phyloP scores from a whole-genome alignment of 1,140 invertebrate species.

The Scylla paramamosain region DNA sequence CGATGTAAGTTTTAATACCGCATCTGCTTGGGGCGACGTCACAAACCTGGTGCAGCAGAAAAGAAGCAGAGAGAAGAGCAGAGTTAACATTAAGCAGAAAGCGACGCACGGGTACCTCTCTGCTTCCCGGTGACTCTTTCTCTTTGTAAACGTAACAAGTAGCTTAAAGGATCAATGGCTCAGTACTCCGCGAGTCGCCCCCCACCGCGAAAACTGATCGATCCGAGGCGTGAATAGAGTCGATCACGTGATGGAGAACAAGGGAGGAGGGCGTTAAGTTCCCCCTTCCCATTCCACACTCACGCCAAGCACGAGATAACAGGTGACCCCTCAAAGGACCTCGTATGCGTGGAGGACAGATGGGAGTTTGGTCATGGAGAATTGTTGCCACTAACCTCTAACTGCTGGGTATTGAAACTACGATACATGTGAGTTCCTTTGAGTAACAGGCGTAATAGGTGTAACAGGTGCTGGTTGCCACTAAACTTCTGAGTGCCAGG shows the following conservation, averaged over 20 bases:
- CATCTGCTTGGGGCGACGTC: background rate
- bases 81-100: background rate
- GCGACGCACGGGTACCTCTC: background rate
- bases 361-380: too few species aligned
- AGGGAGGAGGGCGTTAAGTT: background rate
- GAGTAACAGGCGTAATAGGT: too few species aligned
- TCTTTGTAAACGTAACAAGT: background rate
- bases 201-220: constrained; percentile 27
- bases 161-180: constrained; percentile 6
- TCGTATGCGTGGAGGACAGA: too few species aligned
- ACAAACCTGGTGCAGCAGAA: background rate
- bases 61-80: background rate
- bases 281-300: too few species aligned
- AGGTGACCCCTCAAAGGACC: too few species aligned
- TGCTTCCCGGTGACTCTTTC: background rate
- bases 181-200: background rate
- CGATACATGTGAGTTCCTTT: too few species aligned
- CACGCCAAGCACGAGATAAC: too few species aligned
- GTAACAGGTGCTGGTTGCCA: too few species aligned
- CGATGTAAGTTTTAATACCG: background rate
- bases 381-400: too few species aligned
- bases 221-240: background rate
- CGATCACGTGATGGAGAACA: constrained; percentile 18
- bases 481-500: too few species aligned
- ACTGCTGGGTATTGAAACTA: too few species aligned